These are phyloP conservation scores for Thysanoteuthis rhombus DNA, from an alignment of 2,888 invertebrate species.

Conservation along the genomic window DNA sequence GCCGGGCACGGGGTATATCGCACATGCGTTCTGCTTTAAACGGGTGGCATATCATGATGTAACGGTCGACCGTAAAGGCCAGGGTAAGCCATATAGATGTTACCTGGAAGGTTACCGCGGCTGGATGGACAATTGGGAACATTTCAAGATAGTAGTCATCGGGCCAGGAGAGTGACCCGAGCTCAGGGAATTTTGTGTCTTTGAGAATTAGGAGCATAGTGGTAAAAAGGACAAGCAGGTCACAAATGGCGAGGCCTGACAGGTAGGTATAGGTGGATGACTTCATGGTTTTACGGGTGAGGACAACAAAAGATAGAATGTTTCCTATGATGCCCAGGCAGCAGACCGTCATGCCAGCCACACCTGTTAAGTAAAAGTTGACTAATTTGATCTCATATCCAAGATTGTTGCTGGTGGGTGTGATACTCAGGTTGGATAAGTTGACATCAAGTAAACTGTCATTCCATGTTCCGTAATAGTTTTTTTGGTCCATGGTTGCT, in stretches of 20 bases:
- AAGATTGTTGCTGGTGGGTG: constrained; percentile 12
- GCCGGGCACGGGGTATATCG: constrained; percentile 56
- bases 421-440: background rate
- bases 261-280: constrained; percentile 66
- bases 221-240: constrained; percentile 61
- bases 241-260: constrained; percentile 63
- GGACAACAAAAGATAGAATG: constrained; percentile 62
- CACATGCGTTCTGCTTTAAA: constrained; percentile 65
- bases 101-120: constrained; percentile 65
- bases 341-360: constrained; percentile 63
- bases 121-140: constrained; percentile 64
- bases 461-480: background rate
- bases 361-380: constrained; percentile 63
- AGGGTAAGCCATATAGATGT: constrained; percentile 66
- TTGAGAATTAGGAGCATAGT: constrained; percentile 59
- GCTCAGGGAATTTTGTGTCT: constrained; percentile 52
- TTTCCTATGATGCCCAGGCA: constrained; percentile 65
- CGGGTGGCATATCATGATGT: constrained; percentile 68
- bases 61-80: constrained; percentile 67
- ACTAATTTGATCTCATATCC: constrained; percentile 46
- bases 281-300: constrained; percentile 60
- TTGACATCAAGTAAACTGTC: background rate
- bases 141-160: constrained; percentile 53
- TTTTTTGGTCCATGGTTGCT: constrained; percentile 15
- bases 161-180: constrained; percentile 42